These are phyloP conservation scores for Callyntrura guangdongensis DNA, from an alignment of 2,888 invertebrate genomes.

Conservation along the genomic window DNA sequence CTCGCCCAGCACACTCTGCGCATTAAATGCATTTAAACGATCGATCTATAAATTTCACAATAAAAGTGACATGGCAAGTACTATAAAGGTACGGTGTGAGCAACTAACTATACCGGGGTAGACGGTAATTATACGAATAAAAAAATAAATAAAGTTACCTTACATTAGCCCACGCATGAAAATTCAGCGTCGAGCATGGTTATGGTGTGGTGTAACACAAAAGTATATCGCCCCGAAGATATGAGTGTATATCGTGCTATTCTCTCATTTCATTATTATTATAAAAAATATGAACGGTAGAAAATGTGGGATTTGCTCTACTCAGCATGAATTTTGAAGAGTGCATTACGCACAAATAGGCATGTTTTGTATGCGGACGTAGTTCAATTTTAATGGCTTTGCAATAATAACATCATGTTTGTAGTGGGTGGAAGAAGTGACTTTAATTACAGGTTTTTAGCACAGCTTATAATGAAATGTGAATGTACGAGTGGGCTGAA, in stretches of 20 bases:
- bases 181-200: too few species aligned
- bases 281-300: background rate
- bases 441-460: constrained; percentile 74
- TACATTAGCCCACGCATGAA: too few species aligned
- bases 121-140: constrained; percentile 21
- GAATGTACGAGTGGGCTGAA: constrained; percentile 8
- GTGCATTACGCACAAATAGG: background rate
- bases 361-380: background rate
- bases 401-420: constrained; percentile 54
- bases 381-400: constrained; percentile 54
- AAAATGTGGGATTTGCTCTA: background rate
- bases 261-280: background rate
- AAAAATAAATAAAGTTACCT: constrained; percentile 1
- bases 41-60: constrained; percentile 2
- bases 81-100: background rate
- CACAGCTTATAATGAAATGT: constrained; percentile 40
- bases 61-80: background rate
- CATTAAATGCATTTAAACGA: constrained; percentile 43
- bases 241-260: background rate
- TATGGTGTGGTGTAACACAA: too few species aligned
- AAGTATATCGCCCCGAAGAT: background rate
- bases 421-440: constrained; percentile 67
- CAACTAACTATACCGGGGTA: background rate
- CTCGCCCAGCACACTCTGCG: background rate
- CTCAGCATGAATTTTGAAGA: background rate